Percentiles rank a stretch among this genome's conserved stretches.
Evolutionary conservation across 2,113 vertebrate species (phyloP).

Genomic region (Heptranchias perlo): DNA sequence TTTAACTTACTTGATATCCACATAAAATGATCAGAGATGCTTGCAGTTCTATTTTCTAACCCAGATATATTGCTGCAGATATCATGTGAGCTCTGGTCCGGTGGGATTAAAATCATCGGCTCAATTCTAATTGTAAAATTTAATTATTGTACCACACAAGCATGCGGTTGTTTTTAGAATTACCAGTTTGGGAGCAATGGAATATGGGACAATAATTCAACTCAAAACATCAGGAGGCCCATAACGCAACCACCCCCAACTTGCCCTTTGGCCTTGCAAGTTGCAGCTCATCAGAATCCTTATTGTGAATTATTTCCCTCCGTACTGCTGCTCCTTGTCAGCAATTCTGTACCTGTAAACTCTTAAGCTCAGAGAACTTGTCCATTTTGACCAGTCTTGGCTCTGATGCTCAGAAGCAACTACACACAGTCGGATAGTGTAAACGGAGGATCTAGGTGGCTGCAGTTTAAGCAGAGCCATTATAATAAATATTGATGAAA

Average conservation of each 20-base stretch:
- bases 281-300: not conserved
- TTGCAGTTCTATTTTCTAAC: not conserved
- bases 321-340: not conserved
- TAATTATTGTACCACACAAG: not conserved
- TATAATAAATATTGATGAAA: slow-evolving; percentile 24
- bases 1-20: not conserved
- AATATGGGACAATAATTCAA: not conserved
- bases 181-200: not conserved
- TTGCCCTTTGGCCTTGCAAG: not conserved
- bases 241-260: not conserved
- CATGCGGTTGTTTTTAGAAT: not conserved
- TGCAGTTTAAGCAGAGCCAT: not conserved
- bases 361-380: too few relatives aligned
- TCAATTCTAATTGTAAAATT: not conserved
- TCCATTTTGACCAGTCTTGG: not conserved
- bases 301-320: not conserved
- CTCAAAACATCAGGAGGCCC: not conserved
- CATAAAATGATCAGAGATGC: not conserved
- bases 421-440: not conserved
- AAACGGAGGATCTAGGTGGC: not conserved
- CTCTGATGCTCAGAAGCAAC: not conserved
- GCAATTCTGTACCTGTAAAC: not conserved
- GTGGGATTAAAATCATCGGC: not conserved
- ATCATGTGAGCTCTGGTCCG: not conserved
- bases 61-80: not conserved